Evolutionary conservation across 2,113 vertebrate species (phyloP), one percentile per base, ranked within the genome.

Genomic region (Carassius auratus): DNA sequence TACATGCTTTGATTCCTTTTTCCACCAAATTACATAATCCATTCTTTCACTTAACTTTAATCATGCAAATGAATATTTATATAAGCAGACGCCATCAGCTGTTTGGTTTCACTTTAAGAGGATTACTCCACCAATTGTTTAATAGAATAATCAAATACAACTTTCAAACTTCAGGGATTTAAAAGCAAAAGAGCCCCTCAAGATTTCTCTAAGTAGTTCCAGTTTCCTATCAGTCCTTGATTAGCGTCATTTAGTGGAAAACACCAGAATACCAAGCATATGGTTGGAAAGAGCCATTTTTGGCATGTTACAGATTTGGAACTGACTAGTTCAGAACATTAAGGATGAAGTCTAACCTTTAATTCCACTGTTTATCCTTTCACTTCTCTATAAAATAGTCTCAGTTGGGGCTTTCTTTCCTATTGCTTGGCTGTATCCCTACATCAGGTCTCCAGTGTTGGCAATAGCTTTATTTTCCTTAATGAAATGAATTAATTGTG

Each of bases 41-140:
- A 85, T 87, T 84, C 62, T 81, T 87, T 87, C 57, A 52, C 62
- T 52, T 48, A 62, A 77, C 36, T 81, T 81, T 48, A 68, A 59
- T 78, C 59, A 88, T 85, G 73, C 76, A 88, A 85, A 85, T 76
- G 52, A 83, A 23, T 76, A 75, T 76, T 76, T 73, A 69, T 78
- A 61, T 77, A 78, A 57, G 76, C 73, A 59, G 3, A 13, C 6
- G 19, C 78, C 55, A 38, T 64, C 50, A 59, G 79, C 48, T 78
- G 84, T 85, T 83, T 85, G 73, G 33, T 83, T 85, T 80, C 30
- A 57, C 14, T 66, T 85, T 78, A 78, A 88, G 84, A 71, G 84
- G 84, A 68, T 85, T 85, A 26, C 48, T 48, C 77, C 42, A 26
- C 75, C 77, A 30, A 55, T 87, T 81, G 50, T 62, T 85, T 69